Base-by-base conservation (phyloP, 2,113 vertebrate species). In the Gymnocephalus cernua region DNA sequence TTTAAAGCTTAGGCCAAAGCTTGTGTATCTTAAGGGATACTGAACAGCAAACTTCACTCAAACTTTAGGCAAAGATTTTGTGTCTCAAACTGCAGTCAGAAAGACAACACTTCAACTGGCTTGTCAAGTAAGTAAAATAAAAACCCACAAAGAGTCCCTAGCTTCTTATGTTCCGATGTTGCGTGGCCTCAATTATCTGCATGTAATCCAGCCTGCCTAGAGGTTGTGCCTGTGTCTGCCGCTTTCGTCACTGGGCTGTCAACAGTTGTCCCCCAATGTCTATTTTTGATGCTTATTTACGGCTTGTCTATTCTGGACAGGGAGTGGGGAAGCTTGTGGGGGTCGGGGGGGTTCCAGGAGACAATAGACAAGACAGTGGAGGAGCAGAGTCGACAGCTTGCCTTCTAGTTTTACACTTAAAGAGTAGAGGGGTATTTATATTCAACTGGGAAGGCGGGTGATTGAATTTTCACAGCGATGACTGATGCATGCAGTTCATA, bases 221-320 rank as follows among this genome's bases (percentile, higher is more conserved):
- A 94, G 95, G 95, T 96, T 96, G 96, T 82, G 82, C 91, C 88
- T 35, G 93, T 95, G 96, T 96, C 96, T 96, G 92, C 93, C 88
- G 90, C 95, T 95, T 96, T 95, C 94, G 93, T 97, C 95, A 95
- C 93, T 19, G 85, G 84, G 88, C 95, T 94, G 94, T 96, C 97
- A 96, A 96, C 97, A 98, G 97, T 96, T 97, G 97, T 95, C 96
- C 94, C 86, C 89, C 90, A 85, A 93, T 87, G 79, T 96, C 97
- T 97, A 97, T 97, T 97, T 96, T 94, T 95, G 96, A 95, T 94
- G 92, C 95, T 95, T 92, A 94, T 96, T 93, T 95, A 95, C 86
- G 92, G 93, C 90, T 87, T 64, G 91, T 95, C 94, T 95, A 93
- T 95, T 96, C 95, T 89, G 90, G 94, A 93, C 90, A 57, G 76